Conservation (phyloP, 2,113 vertebrate species). For the Oceanodroma tethys region DNA sequence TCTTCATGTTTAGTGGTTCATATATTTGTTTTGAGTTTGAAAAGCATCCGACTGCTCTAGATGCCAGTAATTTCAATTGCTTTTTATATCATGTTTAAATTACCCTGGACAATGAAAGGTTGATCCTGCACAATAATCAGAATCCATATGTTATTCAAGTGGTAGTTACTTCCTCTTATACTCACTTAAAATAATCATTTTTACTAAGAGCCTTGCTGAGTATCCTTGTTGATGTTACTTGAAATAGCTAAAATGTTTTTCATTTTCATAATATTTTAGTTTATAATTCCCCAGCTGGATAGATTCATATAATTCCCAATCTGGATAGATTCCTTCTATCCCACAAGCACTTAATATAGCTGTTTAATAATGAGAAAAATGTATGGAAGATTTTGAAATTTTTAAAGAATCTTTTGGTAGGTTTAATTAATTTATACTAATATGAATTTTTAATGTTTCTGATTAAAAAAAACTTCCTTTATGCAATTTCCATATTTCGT, state of each 20-base stretch:
- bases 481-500: background rate
- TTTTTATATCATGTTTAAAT: background rate
- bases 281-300: background rate
- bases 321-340: too few species aligned
- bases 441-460: background rate
- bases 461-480: background rate
- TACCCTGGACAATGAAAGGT: background rate
- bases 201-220: background rate
- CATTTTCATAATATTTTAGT: background rate
- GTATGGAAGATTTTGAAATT: background rate
- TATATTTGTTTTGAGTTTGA: background rate
- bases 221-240: background rate
- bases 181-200: background rate
- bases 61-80: background rate
- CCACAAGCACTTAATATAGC: background rate
- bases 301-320: too few species aligned
- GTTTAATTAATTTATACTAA: background rate
- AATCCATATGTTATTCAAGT: background rate
- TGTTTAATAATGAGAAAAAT: background rate
- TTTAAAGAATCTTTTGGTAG: background rate
- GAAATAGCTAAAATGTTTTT: background rate
- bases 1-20: background rate
- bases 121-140: background rate
- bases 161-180: background rate
- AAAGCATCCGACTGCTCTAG: background rate